A percentile compares a stretch with the other conserved stretches of the same genome.
phyloP scores from a whole-genome alignment of 53 echinoderm and acorn worm genomes.

The Astropecten irregularis region DNA sequence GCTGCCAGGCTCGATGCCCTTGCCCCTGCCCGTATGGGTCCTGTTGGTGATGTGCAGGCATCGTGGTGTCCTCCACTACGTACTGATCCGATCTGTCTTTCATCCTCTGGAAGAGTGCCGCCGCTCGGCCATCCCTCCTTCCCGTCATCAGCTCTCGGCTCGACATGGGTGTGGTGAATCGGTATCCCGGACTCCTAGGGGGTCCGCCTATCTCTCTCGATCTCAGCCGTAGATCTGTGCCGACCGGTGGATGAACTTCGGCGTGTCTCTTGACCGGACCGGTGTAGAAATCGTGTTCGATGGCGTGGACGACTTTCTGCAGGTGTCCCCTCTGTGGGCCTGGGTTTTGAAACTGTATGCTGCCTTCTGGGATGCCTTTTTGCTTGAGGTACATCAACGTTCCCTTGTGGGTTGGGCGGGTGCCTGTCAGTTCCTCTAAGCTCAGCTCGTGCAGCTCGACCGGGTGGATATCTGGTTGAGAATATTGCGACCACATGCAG shows the following conservation, averaged over 20 bases:
- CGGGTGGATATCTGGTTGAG: slow-evolving; percentile 46
- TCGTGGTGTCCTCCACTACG: slow-evolving; percentile 67
- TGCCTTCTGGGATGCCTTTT: slow-evolving; percentile 33
- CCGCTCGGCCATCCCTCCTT: slow-evolving; percentile 59
- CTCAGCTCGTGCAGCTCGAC: slow-evolving; percentile 64
- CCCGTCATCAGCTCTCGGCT: slow-evolving; percentile 72
- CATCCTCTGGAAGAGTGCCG: slow-evolving; percentile 70
- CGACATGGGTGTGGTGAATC: slow-evolving; percentile 5
- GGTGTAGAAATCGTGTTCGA: slow-evolving; percentile 46
- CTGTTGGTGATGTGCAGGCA: slow-evolving; percentile 1
- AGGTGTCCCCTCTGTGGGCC: slow-evolving; percentile 23
- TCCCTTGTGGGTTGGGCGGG: slow-evolving; percentile 57
- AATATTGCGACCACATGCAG: slow-evolving; percentile 40
- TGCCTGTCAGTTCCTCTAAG: slow-evolving; percentile 80
- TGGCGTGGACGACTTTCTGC: slow-evolving; percentile 13
- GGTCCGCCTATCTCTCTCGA: slow-evolving; percentile 15
- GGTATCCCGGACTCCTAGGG: background rate
- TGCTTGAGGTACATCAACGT: slow-evolving; percentile 78
- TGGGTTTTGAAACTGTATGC: slow-evolving; percentile 10
- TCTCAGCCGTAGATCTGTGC: slow-evolving; percentile 2
- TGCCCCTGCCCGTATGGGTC: background rate
- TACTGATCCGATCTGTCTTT: slow-evolving; percentile 67
- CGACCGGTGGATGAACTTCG: slow-evolving; percentile 27
- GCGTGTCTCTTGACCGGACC: slow-evolving; percentile 36
- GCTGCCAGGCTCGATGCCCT: slow-evolving; percentile 3